Evolutionary conservation across 2,797 vertebrate species (phyloP).

Genomic region (Meriones psammophilus): DNA sequence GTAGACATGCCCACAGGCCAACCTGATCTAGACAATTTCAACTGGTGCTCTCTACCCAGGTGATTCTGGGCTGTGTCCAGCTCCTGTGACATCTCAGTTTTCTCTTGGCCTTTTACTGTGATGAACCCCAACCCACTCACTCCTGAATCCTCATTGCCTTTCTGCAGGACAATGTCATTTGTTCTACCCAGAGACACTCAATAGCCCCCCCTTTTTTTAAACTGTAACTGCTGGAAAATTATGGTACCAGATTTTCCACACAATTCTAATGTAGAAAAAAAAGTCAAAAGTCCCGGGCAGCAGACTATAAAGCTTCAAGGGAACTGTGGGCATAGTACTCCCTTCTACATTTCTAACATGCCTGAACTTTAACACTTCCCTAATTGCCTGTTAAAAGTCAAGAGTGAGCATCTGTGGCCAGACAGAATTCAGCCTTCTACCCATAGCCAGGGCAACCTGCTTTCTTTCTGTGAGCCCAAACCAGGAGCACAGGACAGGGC

Average conservation of each 20-base stretch:
- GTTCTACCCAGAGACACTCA: not conserved
- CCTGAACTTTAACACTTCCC: not conserved
- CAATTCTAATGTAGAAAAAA: not conserved
- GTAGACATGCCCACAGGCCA: not conserved
- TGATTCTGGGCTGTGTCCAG: not conserved
- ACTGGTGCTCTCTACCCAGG: not conserved
- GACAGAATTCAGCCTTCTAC: not conserved
- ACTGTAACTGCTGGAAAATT: not conserved
- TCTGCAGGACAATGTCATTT: not conserved
- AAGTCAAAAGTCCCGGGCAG: not conserved
- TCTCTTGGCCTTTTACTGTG: no score
- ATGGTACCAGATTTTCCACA: not conserved
- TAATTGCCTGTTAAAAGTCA: not conserved
- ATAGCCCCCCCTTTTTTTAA: not conserved
- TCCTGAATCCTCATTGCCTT: not conserved
- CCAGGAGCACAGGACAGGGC: not conserved
- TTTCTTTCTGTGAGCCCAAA: not conserved
- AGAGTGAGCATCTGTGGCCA: not conserved
- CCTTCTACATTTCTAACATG: not conserved
- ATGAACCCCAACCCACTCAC: not conserved
- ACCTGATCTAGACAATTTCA: not conserved
- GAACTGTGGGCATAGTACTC: not conserved
- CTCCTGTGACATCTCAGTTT: not conserved
- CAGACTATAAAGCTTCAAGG: not conserved
- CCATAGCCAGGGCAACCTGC: not conserved